Base-by-base conservation (phyloP, 2,113 vertebrate species). In the Nycticorax nycticorax region DNA sequence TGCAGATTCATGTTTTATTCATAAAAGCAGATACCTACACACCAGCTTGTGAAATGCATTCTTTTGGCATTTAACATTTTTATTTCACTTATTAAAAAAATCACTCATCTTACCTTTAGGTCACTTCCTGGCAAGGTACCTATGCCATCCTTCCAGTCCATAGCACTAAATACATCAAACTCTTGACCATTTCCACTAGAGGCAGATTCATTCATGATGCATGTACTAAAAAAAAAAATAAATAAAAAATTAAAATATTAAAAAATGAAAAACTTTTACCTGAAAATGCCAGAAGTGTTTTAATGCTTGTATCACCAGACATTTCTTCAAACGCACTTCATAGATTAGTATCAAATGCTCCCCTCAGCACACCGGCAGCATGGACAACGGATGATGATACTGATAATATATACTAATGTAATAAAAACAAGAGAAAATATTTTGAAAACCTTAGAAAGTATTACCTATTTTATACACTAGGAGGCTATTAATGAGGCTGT, bases 131-230 rank as follows among this genome's bases (percentile, higher is more conserved):
- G 99, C 90, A 99, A 98, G 5, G 99, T 99, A 62, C 99, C 99
- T 88, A 99, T 99, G 87, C 99, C 99, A 87, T 99, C 99, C 97
- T 99, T 99, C 99, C 99, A 99, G 96, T 99, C 99, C 98, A 99
- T 99, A 92, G 99, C 99, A 89, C 98, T 98, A 94, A 99, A 99
- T 89, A 99, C 99, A 96, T 99, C 99, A 97, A 99, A 99, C 55
- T 99, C 99, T 94, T 99, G 98, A 68, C 98, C 98, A 93, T 96
- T 98, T 92, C 97, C 94, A 85, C 97, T 98, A 75, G 98, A 97
- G 20, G 98, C 97, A 88, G 98, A 98, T 78, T 98, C 98, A 89
- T 98, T 99, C 98, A 99, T 99, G 97, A 96, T 98, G 98, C 89
- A 91, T 96, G 79, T 72, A 93, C 97, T 98, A 45, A 22, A 33